Percentiles rank a stretch among this genome's conserved stretches.
phyloP scores from a whole-genome alignment of 2,113 vertebrate species.

The Vulpes lagopus region DNA sequence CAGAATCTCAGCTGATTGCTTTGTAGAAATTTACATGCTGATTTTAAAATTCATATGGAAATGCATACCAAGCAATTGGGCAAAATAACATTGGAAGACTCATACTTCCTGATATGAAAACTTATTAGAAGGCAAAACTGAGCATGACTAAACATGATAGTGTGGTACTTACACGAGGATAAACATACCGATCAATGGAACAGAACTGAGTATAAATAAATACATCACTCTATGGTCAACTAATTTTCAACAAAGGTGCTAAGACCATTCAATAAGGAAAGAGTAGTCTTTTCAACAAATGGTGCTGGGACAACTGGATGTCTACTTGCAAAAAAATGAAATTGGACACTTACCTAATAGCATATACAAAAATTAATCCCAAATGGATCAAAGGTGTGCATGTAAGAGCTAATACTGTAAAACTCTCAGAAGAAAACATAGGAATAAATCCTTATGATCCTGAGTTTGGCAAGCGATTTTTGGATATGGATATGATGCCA shows the following conservation, averaged over 20 bases:
- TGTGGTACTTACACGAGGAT: neutral
- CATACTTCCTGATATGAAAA: neutral
- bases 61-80: neutral
- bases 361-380: neutral
- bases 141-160: neutral
- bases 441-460: neutral
- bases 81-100: neutral
- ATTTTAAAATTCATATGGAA: neutral
- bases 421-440: neutral
- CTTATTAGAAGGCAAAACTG: neutral
- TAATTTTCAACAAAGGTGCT: neutral
- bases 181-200: neutral
- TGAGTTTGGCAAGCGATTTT: neutral
- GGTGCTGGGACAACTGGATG: neutral
- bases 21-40: neutral
- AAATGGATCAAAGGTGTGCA: neutral
- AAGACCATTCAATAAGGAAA: neutral
- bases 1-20: neutral
- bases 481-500: neutral
- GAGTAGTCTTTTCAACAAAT: neutral
- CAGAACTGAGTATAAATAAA: neutral
- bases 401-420: neutral
- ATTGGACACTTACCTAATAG: neutral
- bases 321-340: neutral
- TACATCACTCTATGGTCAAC: neutral